Evolutionary conservation across 2,888 invertebrate species (phyloP), one percentile per base, ranked within the genome.

Genomic region (Cephus rjabovi): DNA sequence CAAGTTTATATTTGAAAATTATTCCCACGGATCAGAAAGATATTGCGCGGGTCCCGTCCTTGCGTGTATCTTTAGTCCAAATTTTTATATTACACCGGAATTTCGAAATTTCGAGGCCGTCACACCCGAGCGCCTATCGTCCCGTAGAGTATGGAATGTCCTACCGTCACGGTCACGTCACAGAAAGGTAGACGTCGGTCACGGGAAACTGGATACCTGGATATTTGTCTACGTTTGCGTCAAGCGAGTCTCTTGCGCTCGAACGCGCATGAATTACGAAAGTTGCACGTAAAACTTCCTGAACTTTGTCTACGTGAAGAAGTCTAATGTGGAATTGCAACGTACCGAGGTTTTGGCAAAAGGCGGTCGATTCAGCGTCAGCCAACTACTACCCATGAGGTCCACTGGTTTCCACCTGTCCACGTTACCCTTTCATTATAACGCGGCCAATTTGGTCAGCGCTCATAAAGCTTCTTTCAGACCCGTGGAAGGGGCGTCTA

Each of bases 391-490:
- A 86, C 81, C 81, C 74, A 81, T 79, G 71, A 71, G 81, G 82
- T 73, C 70, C 77, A 75, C 77, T 68, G 79, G 78, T 75, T 70
- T 77, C 77, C 85, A 88, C 86, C 86, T 88, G 86, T 77, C 71
- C 71, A 34, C 71, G 71, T 71, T 71, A 84, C 77, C 77, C 79
- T 82, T 83, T 85, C 84, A 85, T 88, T 88, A 89, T 89, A 85
- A 86, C 84, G 82, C 71, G 87, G 88, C 84, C 85, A 84, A 71
- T 71, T 34, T 34, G 71, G 71, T 86, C 85, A 78, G 87, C 9
- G 87, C 86, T 89, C 90, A 88, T 89, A 89, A 86, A 89, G 83
- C 80, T 82, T 86, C 83, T 82, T 34, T 80, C 86, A 86, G 84
- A 76, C 79, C 81, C 79, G 78, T 82, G 81, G 84, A 83, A 83